Conservation (phyloP, 2,888 invertebrate genomes). For the Platypus cylindrus region DNA sequence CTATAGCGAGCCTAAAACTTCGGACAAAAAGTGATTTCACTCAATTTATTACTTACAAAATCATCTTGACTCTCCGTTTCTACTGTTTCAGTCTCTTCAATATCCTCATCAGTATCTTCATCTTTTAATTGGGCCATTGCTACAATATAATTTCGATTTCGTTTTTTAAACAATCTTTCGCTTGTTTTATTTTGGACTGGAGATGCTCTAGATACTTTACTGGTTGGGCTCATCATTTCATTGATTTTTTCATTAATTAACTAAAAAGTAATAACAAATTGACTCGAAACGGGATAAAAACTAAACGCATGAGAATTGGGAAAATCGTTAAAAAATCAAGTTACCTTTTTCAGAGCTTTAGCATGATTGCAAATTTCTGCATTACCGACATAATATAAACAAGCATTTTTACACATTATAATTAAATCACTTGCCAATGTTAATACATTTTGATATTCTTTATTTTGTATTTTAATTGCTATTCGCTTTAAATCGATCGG, state of each 20-base stretch:
- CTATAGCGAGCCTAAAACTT: too few relatives aligned
- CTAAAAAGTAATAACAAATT: constrained; percentile 5
- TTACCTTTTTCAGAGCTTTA: constrained; percentile 69
- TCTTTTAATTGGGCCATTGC: constrained; percentile 10
- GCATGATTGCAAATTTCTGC: constrained; percentile 95
- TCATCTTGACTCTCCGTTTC: constrained; percentile 21
- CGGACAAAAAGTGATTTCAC: too few relatives aligned
- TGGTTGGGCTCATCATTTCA: constrained; percentile 12
- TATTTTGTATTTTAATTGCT: constrained; percentile 79
- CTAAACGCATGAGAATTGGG: not conserved
- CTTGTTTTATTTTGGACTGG: constrained; percentile 7
- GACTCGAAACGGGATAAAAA: not conserved
- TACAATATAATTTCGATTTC: constrained; percentile 8
- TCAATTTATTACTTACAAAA: constrained; percentile 33
- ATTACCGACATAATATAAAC: constrained; percentile 90
- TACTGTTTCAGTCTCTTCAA: constrained; percentile 4
- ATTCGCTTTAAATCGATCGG: constrained; percentile 93
- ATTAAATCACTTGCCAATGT: constrained; percentile 85
- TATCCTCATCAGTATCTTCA: constrained; percentile 6
- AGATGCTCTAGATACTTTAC: constrained; percentile 4
- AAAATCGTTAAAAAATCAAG: constrained; percentile 1
- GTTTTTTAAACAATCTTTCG: constrained; percentile 4
- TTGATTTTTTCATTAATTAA: constrained; percentile 12
- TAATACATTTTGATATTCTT: constrained; percentile 60
- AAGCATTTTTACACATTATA: constrained; percentile 89